Evolutionary conservation across 1,140 invertebrate species (phyloP).

Genomic region (Drosophila suzukii): DNA sequence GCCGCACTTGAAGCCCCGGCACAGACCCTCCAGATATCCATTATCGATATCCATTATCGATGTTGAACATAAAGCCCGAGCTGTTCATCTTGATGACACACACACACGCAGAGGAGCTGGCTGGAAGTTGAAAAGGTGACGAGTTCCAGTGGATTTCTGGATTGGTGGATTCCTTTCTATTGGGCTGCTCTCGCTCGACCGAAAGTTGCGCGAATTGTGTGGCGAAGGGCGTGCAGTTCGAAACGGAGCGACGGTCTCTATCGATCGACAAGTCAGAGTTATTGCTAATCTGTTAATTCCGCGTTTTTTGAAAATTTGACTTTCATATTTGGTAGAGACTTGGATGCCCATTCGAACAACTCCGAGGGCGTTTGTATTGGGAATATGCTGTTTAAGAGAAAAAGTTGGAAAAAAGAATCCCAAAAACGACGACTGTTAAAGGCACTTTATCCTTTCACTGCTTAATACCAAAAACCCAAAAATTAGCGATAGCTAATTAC

Average conservation of each 20-base stretch:
- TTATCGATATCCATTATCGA: too few species aligned
- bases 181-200: slow-evolving; percentile 17
- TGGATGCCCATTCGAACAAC: too few species aligned
- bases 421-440: too few species aligned
- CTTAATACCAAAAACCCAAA: too few species aligned
- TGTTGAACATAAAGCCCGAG: slow-evolving; percentile 91
- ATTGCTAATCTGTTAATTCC: too few species aligned
- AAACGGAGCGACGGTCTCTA: slow-evolving; percentile 55
- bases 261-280: slow-evolving; percentile 80
- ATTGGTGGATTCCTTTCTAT: slow-evolving; percentile 20
- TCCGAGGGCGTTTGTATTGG: too few species aligned
- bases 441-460: too few species aligned
- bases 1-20: slow-evolving; percentile 99
- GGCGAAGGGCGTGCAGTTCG: slow-evolving; percentile 38
- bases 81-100: slow-evolving; percentile 69
- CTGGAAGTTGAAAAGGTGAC: slow-evolving; percentile 8
- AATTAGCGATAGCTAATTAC: too few species aligned
- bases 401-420: too few species aligned
- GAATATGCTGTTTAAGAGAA: too few species aligned
- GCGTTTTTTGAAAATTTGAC: too few species aligned
- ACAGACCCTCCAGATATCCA: slow-evolving; percentile 99
- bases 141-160: slow-evolving; percentile 11
- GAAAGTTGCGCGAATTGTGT: slow-evolving; percentile 44
- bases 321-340: too few species aligned
- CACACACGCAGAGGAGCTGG: slow-evolving; percentile 20